phyloP scores from a whole-genome alignment of 1,140 invertebrate genomes.

The Bombus sibiricus region DNA sequence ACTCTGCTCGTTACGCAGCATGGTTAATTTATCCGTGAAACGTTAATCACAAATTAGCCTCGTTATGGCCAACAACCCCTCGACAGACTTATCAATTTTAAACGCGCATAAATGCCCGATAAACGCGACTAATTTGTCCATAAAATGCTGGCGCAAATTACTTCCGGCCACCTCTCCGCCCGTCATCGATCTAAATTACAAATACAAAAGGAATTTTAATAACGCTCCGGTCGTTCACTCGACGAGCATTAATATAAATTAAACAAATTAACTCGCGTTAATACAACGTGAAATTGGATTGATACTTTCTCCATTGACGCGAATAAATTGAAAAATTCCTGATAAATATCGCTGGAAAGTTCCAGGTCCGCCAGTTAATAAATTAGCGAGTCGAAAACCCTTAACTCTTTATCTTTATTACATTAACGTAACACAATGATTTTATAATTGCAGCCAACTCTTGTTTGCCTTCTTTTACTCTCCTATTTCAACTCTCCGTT shows the following conservation, averaged over 20 bases:
- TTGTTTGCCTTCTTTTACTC: not conserved
- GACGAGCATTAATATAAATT: not conserved
- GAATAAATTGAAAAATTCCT: not conserved
- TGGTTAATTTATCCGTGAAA: slow-evolving; percentile 15
- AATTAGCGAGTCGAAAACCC: not conserved
- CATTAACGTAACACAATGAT: not conserved
- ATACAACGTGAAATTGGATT: not conserved
- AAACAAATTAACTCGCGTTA: not conserved
- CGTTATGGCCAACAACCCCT: slow-evolving; percentile 39
- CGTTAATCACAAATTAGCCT: slow-evolving; percentile 42
- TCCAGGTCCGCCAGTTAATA: not conserved
- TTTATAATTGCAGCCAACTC: not conserved
- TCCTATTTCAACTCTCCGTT: not conserved
- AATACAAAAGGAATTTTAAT: slow-evolving; percentile 44
- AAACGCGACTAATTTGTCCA: slow-evolving; percentile 44
- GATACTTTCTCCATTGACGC: not conserved
- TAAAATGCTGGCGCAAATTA: slow-evolving; percentile 49
- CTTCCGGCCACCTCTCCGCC: slow-evolving; percentile 4
- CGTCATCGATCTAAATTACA: slow-evolving; percentile 44
- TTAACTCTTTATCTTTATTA: not conserved
- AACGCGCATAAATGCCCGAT: slow-evolving; percentile 44
- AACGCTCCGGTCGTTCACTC: slow-evolving; percentile 13
- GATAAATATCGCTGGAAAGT: not conserved
- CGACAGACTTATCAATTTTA: slow-evolving; percentile 50
- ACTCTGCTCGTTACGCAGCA: not conserved